Percentiles rank a stretch among this genome's conserved stretches.
These are phyloP conservation scores for Beris chalybata DNA, from an alignment of 2,888 invertebrate species.

Conservation along the genomic window DNA sequence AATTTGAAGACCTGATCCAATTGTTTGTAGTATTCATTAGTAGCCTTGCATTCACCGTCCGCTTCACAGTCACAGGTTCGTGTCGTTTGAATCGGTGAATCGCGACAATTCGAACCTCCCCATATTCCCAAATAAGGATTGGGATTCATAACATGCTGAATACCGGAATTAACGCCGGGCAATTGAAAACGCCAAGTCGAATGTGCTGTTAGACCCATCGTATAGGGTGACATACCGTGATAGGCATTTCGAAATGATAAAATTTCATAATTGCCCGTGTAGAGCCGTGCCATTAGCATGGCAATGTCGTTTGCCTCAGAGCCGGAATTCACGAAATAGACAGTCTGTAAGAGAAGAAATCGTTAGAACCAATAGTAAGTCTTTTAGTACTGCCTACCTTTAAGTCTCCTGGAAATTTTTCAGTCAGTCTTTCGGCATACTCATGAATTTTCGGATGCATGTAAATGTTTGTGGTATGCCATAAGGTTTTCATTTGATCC, in stretches of 20 bases:
- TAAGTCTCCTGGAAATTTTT: constrained; percentile 81
- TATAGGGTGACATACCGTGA: constrained; percentile 86
- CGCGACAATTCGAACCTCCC: constrained; percentile 86
- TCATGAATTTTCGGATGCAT: constrained; percentile 88
- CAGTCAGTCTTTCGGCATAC: constrained; percentile 79
- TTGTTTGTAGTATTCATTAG: constrained; percentile 80
- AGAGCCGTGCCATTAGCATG: constrained; percentile 78
- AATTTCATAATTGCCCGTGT: constrained; percentile 84
- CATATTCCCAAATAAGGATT: constrained; percentile 90
- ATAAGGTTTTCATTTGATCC: constrained; percentile 78
- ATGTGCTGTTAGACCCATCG: constrained; percentile 81
- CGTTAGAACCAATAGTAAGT: not conserved
- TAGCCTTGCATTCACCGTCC: constrained; percentile 67
- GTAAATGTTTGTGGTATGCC: constrained; percentile 93
- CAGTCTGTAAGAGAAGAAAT: constrained; percentile 62
- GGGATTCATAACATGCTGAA: constrained; percentile 87
- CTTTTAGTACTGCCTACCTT: constrained; percentile 61
- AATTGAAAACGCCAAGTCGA: constrained; percentile 78
- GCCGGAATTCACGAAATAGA: constrained; percentile 94
- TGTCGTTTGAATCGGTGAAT: constrained; percentile 77
- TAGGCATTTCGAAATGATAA: constrained; percentile 87
- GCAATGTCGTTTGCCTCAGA: constrained; percentile 98
- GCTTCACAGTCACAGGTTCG: constrained; percentile 67
- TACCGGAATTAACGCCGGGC: constrained; percentile 68
- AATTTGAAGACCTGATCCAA: constrained; percentile 70